These are phyloP conservation scores for Metalampra italica DNA, from an alignment of 2,888 invertebrate genomes.

Conservation along the genomic window DNA sequence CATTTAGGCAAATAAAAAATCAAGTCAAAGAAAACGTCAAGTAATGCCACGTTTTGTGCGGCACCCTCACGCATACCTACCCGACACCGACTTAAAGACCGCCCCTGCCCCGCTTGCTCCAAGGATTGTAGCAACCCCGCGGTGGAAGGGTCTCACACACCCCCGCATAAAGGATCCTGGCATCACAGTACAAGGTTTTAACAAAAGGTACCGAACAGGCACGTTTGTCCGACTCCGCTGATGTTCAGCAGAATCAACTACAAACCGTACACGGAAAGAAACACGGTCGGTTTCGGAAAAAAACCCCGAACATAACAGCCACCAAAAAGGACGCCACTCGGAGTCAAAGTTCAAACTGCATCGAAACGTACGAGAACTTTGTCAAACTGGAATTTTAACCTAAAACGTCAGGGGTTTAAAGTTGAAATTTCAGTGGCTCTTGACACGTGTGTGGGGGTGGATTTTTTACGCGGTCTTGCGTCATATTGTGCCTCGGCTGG, in stretches of 20 bases:
- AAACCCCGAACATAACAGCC: slow-evolving; percentile 9
- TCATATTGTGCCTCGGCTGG: slow-evolving; percentile 41
- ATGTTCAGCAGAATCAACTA: not conserved
- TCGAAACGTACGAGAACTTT: slow-evolving; percentile 24
- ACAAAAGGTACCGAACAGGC: slow-evolving; percentile 45
- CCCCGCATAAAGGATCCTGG: not conserved
- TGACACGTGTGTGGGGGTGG: slow-evolving; percentile 26
- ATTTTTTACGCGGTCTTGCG: slow-evolving; percentile 49
- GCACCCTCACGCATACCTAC: slow-evolving; percentile 11
- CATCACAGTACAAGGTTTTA: slow-evolving; percentile 24
- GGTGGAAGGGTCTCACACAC: not conserved
- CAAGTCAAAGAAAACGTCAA: slow-evolving; percentile 44
- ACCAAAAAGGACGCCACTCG: slow-evolving; percentile 38
- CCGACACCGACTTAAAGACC: not conserved
- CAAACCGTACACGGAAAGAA: slow-evolving; percentile 17
- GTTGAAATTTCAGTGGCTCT: slow-evolving; percentile 27
- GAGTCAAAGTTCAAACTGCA: slow-evolving; percentile 61
- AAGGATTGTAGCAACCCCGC: not conserved
- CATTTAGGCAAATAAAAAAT: slow-evolving; percentile 5
- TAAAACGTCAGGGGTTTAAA: slow-evolving; percentile 24
- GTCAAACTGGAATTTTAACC: slow-evolving; percentile 22
- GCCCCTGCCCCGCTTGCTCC: not conserved
- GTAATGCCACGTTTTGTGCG: slow-evolving; percentile 31
- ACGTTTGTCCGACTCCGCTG: slow-evolving; percentile 1
- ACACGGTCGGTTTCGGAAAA: slow-evolving; percentile 26